Evolutionary conservation across 2,888 invertebrate genomes (phyloP).

Genomic region (Harmothoe impar): DNA sequence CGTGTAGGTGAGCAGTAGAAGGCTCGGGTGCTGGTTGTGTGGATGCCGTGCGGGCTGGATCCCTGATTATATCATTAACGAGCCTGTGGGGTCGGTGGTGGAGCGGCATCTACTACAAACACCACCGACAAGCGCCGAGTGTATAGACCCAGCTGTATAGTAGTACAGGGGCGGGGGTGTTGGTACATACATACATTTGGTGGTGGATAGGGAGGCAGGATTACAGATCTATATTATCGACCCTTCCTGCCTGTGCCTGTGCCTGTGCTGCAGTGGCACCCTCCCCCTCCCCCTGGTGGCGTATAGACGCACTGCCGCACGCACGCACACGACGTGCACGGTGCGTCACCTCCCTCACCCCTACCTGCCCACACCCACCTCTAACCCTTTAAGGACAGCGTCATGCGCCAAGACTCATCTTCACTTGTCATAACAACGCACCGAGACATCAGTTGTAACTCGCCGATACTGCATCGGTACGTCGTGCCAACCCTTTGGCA

Average conservation of each 20-base stretch:
- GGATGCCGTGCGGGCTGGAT: background rate
- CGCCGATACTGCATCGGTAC: too few species aligned
- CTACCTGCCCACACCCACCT: too few species aligned
- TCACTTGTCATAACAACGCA: too few species aligned
- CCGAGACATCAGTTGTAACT: too few species aligned
- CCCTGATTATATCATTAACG: conserved; percentile 15
- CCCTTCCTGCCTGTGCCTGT: background rate
- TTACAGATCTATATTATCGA: conserved; percentile 42
- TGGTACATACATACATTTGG: background rate
- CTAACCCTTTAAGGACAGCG: too few species aligned
- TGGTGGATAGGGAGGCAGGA: background rate
- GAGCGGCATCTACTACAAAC: background rate
- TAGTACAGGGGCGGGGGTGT: background rate
- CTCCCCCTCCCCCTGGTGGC: background rate
- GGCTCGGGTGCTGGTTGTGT: too few species aligned
- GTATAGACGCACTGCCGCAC: background rate
- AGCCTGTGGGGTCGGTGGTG: background rate
- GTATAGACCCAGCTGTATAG: background rate
- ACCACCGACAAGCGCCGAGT: background rate
- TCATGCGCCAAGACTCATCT: too few species aligned
- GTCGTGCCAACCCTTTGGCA: too few species aligned
- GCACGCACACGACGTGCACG: background rate
- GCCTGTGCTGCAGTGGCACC: background rate
- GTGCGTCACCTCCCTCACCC: background rate
- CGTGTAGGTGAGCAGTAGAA: too few species aligned